Base-by-base conservation (phyloP, 2,797 vertebrate species). In the Alouatta caraya region DNA sequence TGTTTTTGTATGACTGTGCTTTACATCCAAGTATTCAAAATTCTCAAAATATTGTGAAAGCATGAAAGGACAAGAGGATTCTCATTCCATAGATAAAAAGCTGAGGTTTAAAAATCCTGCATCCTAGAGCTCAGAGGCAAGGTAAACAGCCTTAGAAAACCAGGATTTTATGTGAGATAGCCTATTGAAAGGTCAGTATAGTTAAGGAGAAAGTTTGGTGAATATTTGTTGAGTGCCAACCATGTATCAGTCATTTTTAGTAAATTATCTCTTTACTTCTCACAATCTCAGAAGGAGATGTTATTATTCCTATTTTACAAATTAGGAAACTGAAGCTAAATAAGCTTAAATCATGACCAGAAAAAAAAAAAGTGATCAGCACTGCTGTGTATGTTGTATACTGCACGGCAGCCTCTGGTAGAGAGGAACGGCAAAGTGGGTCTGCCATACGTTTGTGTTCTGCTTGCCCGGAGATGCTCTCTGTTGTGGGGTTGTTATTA, bases 121-220 rank as follows among this genome's bases (percentile, higher is more conserved):
- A 42, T 52, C 83, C 26, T 90, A 83, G 89, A 91, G 83, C 94
- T 98, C 85, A 97, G 97, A 98, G 95, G 89, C 37, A 94, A 97
- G 84, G 97, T 98, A 94, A 98, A 87, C 83, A 97, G 97, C 92
- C 92, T 48, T 6, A 73, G 52, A 89, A 79, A 83, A 67, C 55
- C 30, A 42, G 30, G 22, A 2, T 33, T 76, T 19, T 21, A 2
- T 39, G 15, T 73, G 64, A 76, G 12, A 12, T 75, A 73, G 48
- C 5, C 72, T 81, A 46, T 3, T 37, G 24, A 83, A 46, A 44
- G 80, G 19, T 80, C 75, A 55, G n/a, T 37, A 46, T 8, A 73
- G 24, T 79, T 73, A 86, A 76, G 15, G 55, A 30, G 72, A 93
- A 80, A 48, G 6, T 84, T 46, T 48, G 70, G n/a, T 84, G 50